Percentiles rank a stretch among this genome's conserved stretches.
phyloP scores from a whole-genome alignment of 2,797 vertebrate species.

The Poecile montanus region DNA sequence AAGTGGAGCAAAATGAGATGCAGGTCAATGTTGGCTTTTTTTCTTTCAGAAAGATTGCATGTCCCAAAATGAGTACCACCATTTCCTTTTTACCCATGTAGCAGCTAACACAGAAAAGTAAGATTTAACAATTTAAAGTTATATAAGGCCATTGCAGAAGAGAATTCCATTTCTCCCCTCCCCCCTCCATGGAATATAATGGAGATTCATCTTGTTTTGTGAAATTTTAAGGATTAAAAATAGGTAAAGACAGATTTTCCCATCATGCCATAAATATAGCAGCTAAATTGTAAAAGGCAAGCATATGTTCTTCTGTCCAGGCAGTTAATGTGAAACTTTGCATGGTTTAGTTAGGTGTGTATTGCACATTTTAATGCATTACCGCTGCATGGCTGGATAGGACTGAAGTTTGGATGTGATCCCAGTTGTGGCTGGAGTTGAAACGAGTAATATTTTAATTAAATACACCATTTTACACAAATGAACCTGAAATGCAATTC shows the following conservation, averaged over 20 bases:
- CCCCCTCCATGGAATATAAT: background rate
- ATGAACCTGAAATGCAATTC: slow-evolving; percentile 42
- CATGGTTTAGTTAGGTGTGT: background rate
- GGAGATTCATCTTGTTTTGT: background rate
- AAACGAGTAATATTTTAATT: slow-evolving; percentile 71
- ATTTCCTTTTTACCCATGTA: background rate
- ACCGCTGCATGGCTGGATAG: slow-evolving; percentile 19
- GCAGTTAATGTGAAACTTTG: slow-evolving; percentile 21
- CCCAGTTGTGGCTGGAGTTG: slow-evolving; percentile 48
- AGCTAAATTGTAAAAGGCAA: background rate
- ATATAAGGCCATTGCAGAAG: background rate
- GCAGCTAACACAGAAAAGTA: background rate
- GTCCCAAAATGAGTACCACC: background rate
- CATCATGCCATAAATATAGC: background rate
- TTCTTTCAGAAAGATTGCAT: background rate
- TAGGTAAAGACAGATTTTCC: background rate
- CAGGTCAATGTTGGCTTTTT: background rate
- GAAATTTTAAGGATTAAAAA: background rate
- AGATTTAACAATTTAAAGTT: background rate
- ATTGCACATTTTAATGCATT: background rate
- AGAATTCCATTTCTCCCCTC: background rate
- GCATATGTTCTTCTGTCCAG: slow-evolving; percentile 13
- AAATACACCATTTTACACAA: slow-evolving; percentile 56
- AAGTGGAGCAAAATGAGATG: slow-evolving; percentile 39
- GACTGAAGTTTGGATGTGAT: slow-evolving; percentile 53